Evolutionary conservation across 1,140 invertebrate species (phyloP).

Genomic region (Paraescarpia echinospica): DNA sequence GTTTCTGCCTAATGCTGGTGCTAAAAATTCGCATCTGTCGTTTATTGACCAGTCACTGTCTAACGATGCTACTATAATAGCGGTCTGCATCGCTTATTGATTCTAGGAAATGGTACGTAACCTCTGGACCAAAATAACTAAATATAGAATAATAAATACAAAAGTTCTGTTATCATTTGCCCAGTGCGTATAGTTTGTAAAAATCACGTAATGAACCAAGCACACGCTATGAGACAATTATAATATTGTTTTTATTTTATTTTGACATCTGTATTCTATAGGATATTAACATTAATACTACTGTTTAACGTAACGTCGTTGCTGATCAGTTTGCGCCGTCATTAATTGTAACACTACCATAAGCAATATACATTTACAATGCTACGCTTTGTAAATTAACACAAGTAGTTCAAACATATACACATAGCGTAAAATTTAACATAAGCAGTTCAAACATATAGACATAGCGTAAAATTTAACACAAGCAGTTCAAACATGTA

Average conservation of each 20-base stretch:
- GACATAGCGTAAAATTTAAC: not conserved
- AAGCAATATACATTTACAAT: too few species aligned
- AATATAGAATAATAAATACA: not conserved
- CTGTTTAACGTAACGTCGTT: too few species aligned
- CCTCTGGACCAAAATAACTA: not conserved
- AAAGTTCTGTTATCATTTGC: too few species aligned
- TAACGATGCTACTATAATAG: not conserved
- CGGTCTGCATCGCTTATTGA: not conserved
- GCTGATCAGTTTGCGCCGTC: too few species aligned
- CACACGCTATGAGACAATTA: not conserved
- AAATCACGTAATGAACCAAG: not conserved
- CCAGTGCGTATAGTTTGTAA: too few species aligned
- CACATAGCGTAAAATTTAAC: too few species aligned
- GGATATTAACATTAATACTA: too few species aligned
- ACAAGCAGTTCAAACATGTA: too few species aligned
- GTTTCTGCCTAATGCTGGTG: not conserved
- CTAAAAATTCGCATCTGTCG: not conserved
- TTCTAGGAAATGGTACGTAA: not conserved
- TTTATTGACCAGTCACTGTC: not conserved
- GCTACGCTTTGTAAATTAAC: too few species aligned
- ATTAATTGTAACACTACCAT: too few species aligned
- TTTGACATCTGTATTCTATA: too few species aligned
- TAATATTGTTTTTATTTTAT: not conserved
- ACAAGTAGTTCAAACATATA: not conserved
- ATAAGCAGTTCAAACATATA: not conserved